phyloP scores from a whole-genome alignment of 1,140 invertebrate species.

The Ceratosolen solmsi region DNA sequence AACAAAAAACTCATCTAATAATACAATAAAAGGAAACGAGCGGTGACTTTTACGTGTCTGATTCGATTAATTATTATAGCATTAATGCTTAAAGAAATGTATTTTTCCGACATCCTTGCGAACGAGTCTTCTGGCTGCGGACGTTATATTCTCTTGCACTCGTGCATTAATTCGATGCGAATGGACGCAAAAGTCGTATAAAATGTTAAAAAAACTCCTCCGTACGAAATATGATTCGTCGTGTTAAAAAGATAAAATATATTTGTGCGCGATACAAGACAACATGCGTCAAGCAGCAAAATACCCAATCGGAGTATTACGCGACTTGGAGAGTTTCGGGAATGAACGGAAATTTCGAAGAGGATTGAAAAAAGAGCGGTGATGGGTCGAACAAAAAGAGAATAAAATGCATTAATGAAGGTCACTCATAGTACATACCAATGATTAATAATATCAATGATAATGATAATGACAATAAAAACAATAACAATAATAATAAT shows the following conservation, averaged over 20 bases:
- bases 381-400: neutral
- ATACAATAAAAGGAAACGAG: no score
- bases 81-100: neutral
- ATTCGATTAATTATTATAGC: neutral
- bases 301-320: neutral
- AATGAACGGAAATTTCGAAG: neutral
- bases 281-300: neutral
- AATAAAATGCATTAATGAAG: neutral
- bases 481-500: neutral
- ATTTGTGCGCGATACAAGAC: neutral
- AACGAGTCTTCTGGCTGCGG: neutral
- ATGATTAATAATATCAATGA: neutral
- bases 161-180: neutral
- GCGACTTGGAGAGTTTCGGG: no score
- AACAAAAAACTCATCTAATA: no score
- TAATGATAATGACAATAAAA: neutral
- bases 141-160: neutral
- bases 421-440: neutral
- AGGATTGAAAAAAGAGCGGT: neutral
- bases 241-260: neutral
- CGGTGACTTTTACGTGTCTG: neutral
- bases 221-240: neutral
- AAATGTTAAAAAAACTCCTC: constrained; percentile 11
- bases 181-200: neutral
- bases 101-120: neutral